Conservation (phyloP, 92 coral and sea anemone genomes). For the Siderastrea radians region DNA sequence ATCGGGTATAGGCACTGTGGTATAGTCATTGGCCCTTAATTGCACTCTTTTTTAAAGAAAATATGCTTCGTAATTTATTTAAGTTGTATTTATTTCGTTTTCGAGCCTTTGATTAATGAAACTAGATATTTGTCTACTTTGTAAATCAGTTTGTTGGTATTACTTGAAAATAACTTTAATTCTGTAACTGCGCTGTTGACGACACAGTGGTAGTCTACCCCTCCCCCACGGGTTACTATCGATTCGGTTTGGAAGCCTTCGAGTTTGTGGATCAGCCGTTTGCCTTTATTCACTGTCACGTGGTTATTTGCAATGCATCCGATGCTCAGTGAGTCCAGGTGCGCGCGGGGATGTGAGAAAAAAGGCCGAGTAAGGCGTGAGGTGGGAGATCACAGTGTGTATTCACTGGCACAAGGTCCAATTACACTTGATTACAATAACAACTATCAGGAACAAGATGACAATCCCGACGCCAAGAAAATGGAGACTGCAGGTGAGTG, state of each 20-base stretch:
- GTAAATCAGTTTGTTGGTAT: too few relatives aligned
- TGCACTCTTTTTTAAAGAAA: too few relatives aligned
- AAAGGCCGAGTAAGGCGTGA: not conserved
- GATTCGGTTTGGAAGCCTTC: slow-evolving; percentile 29
- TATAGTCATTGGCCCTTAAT: too few relatives aligned
- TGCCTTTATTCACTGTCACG: slow-evolving; percentile 33
- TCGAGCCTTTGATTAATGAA: too few relatives aligned
- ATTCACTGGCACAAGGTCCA: slow-evolving; percentile 26
- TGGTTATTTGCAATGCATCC: slow-evolving; percentile 20
- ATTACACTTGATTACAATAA: not conserved
- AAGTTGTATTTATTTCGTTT: too few relatives aligned
- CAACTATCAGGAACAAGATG: not conserved
- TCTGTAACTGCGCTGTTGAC: slow-evolving; percentile 32
- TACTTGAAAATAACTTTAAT: too few relatives aligned
- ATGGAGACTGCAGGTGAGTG: not conserved
- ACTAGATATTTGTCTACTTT: too few relatives aligned
- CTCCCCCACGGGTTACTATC: slow-evolving; percentile 8
- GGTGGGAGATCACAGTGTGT: not conserved
- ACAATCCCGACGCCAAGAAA: not conserved
- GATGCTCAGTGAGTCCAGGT: slow-evolving; percentile 14
- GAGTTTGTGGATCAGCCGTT: slow-evolving; percentile 20
- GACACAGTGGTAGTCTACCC: not conserved
- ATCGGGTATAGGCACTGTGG: too few relatives aligned
- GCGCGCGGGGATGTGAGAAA: slow-evolving; percentile 27
- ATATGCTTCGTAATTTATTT: too few relatives aligned